Evolutionary conservation across 2,113 vertebrate genomes (phyloP).

Genomic region (Bombycilla garrulus): DNA sequence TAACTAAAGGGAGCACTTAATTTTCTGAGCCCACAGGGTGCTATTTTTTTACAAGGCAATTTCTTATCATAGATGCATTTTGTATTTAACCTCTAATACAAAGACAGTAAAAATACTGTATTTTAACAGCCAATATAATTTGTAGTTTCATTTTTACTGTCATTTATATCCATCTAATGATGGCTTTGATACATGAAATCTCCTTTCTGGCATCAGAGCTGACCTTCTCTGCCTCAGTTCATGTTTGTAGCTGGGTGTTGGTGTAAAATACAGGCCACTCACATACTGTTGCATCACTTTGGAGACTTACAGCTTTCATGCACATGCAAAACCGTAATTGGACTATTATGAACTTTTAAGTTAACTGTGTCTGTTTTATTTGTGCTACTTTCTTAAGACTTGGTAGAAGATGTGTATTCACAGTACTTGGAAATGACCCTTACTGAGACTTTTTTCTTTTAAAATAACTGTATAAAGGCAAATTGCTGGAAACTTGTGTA

Average conservation of each 20-base stretch:
- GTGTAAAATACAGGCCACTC: neutral
- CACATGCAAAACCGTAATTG: neutral
- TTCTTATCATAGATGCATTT: neutral
- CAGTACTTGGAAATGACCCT: neutral
- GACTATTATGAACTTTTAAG: neutral
- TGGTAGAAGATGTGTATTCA: neutral
- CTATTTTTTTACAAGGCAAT: neutral
- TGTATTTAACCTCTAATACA: neutral
- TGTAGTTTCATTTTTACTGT: neutral
- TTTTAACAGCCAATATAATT: neutral
- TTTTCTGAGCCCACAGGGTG: neutral
- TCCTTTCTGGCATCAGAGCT: neutral
- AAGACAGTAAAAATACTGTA: neutral
- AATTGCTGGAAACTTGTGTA: neutral
- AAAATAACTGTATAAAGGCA: neutral
- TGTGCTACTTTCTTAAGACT: neutral
- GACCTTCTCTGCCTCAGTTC: neutral
- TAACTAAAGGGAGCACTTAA: neutral
- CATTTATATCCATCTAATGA: neutral
- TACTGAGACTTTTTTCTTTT: neutral
- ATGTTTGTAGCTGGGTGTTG: neutral
- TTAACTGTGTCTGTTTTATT: neutral
- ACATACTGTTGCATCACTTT: neutral
- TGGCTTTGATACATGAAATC: neutral
- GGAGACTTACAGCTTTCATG: neutral